Evolutionary conservation across 2,113 vertebrate genomes (phyloP).

Genomic region (Pyrgilauda ruficollis): DNA sequence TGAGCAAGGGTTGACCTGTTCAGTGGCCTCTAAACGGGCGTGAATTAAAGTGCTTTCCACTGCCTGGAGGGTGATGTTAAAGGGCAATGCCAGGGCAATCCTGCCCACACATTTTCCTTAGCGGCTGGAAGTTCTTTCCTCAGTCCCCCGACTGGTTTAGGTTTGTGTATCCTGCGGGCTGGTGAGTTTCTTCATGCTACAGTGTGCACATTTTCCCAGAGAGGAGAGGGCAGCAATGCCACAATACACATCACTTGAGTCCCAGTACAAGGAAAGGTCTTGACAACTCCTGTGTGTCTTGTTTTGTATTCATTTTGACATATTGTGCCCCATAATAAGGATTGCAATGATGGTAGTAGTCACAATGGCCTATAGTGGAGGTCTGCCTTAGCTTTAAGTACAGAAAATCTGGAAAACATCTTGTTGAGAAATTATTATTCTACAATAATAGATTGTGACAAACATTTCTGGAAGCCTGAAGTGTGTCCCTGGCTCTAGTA

Average conservation of each 20-base stretch:
- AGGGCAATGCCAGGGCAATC: no score
- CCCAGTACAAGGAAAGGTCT: background rate
- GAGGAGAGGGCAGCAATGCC: background rate
- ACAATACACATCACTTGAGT: no score
- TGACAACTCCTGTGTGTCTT: background rate
- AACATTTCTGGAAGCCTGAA: background rate
- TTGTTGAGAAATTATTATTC: background rate
- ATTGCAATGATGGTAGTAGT: background rate
- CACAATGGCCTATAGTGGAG: background rate
- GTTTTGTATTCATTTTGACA: background rate
- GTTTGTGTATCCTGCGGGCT: background rate
- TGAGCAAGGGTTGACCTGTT: no score
- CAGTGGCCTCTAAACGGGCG: fast-evolving
- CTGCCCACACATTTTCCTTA: fast-evolving
- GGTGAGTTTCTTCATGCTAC: background rate
- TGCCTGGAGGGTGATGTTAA: background rate
- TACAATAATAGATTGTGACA: background rate
- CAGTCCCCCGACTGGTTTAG: fast-evolving
- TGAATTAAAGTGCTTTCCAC: background rate
- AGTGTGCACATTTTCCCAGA: fast-evolving
- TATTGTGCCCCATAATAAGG: background rate
- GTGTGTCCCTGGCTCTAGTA: fast-evolving
- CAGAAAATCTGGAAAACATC: background rate
- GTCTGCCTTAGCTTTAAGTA: background rate
- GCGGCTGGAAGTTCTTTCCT: background rate